Evolutionary conservation across 2,113 vertebrate species (phyloP).

Genomic region (Melierax canorus): DNA sequence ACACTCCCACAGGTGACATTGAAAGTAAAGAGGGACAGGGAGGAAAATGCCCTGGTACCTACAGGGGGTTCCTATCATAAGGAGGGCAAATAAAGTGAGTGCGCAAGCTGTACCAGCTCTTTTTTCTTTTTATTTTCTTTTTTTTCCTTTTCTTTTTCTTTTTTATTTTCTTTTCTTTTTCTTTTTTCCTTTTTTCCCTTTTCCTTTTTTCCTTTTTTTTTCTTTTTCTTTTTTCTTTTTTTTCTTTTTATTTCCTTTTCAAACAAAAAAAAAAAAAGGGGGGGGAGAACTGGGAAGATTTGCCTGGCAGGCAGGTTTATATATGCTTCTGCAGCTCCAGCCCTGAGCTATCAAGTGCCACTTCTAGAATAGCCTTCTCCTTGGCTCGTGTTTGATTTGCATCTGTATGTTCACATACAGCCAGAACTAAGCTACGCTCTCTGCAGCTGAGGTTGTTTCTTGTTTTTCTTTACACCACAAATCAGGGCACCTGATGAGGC

Average conservation of each 20-base stretch:
- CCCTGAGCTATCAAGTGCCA: conserved; percentile 26
- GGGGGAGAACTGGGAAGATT: background rate
- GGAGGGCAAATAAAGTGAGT: background rate
- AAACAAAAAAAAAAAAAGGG: background rate
- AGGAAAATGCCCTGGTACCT: background rate
- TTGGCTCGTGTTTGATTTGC: background rate
- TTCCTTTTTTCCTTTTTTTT: rapidly evolving
- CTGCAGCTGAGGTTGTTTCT: background rate
- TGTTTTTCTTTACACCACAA: background rate
- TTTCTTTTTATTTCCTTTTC: background rate
- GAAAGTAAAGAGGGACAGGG: background rate
- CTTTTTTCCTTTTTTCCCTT: rapidly evolving
- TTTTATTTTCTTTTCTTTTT: rapidly evolving
- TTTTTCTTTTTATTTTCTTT: rapidly evolving
- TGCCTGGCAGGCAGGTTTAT: conserved; percentile 30
- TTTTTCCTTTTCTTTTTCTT: rapidly evolving
- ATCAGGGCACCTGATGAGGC: background rate
- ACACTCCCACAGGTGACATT: background rate
- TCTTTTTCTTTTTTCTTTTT: rapidly evolving
- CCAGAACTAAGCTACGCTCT: background rate
- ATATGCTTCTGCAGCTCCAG: background rate
- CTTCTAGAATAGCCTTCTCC: conserved; percentile 1
- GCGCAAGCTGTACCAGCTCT: background rate
- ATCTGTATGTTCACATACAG: conserved; percentile 6
- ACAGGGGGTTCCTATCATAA: rapidly evolving